phyloP scores from a whole-genome alignment of 2,797 vertebrate species.

The Crocodylus rhombifer region DNA sequence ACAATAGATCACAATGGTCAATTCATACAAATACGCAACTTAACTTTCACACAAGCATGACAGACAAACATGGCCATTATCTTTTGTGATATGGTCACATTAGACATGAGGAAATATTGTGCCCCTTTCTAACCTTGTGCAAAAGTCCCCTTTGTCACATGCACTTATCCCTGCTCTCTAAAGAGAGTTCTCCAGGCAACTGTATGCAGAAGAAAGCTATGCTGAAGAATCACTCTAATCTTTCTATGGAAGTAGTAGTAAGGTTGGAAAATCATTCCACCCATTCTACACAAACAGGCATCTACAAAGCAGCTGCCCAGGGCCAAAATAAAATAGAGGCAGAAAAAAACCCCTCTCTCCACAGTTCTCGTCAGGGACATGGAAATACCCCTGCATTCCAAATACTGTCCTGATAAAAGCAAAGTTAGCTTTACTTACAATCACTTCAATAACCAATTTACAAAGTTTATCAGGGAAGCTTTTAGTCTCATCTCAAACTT shows the following conservation, averaged over 20 bases:
- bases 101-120: neutral
- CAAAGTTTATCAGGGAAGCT: neutral
- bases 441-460: neutral
- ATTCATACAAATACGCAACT: too few relatives aligned
- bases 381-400: too few relatives aligned
- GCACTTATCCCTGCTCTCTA: neutral
- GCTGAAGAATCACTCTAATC: neutral
- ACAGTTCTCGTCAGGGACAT: too few relatives aligned
- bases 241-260: neutral
- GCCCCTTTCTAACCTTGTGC: neutral
- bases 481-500: neutral
- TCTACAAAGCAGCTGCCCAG: too few relatives aligned
- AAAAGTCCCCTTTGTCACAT: neutral
- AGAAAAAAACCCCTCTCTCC: too few relatives aligned
- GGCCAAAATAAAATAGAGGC: too few relatives aligned
- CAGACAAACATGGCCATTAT: neutral
- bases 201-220: neutral
- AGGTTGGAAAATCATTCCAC: too few relatives aligned
- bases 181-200: neutral
- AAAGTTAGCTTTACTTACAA: too few relatives aligned
- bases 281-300: too few relatives aligned
- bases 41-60: neutral
- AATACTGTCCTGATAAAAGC: too few relatives aligned
- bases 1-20: neutral
- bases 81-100: neutral